Evolutionary conservation across 2,797 vertebrate species (phyloP), one percentile per base, ranked within the genome.

Genomic region (Aotus griseimembra): DNA sequence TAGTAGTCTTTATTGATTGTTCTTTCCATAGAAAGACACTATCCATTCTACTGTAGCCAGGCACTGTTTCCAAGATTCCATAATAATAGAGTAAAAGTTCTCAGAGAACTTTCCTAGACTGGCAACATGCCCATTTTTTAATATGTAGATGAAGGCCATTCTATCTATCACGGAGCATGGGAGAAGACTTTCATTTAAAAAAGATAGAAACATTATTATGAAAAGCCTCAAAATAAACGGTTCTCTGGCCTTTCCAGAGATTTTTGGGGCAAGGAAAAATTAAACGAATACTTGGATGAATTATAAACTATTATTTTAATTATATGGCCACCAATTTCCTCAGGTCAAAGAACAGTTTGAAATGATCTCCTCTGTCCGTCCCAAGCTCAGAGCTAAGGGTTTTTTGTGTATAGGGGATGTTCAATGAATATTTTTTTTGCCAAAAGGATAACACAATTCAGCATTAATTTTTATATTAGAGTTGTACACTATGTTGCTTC

Each of bases 1-100:
- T 94, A 88, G 92, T 96, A 93, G 88, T 90, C 83, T 97, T 95
- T 98, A 98, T 98, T 70, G 98, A 98, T 98, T 97, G 85, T 87
- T 95, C 70, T 50, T 58, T 88, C 77, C 0, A 7, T 87, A 85
- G 84, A 96, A 97, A 98, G 93, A 92, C n/a, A 11, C 82, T 97
- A 97, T 97, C 94, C 90, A 96, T 98, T 98, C 83, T 94, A 75
- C 83, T 92, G 48, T 39, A 92, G 88, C 91, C 44, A 93, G 96
- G n/a, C 4, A 93, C 88, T 94, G 52, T 92, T 97, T 96, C 89
- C 86, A 93, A 97, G 72, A n/a, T 97, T 90, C 82, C 57, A 10
- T 79, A 80, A 91, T 87, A 91, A 96, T 93, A 67, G 75, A 72
- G 19, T 93, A 81, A 82, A 88, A 88, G 52, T 98, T 90, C 67